Conservation (phyloP, 2,888 invertebrate genomes). For the Phalera bucephala region DNA sequence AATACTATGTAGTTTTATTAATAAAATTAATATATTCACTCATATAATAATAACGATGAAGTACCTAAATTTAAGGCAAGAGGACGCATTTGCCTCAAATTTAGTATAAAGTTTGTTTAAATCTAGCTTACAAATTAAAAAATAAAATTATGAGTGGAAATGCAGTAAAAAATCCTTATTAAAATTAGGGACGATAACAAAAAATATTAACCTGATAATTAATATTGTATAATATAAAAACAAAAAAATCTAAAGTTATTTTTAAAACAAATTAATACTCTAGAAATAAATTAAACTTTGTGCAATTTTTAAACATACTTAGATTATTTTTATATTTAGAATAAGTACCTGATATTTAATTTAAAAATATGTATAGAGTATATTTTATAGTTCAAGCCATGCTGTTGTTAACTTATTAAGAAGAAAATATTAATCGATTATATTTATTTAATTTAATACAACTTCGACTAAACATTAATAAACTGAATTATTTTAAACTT, state of each 20-base stretch:
- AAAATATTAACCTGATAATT: slow-evolving; percentile 3
- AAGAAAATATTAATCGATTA: no score
- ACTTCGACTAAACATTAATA: no score
- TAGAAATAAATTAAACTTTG: no score
- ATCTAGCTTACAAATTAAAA: slow-evolving; percentile 8
- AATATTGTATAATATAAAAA: slow-evolving; percentile 3
- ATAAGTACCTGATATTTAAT: no score
- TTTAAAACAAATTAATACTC: not conserved
- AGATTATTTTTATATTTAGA: no score
- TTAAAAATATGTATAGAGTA: no score
- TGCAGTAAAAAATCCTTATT: slow-evolving; percentile 54
- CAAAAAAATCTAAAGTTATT: not conserved
- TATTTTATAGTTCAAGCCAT: no score
- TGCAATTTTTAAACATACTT: no score
- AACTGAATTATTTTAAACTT: not conserved
- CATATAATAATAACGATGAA: not conserved
- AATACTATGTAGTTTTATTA: slow-evolving; percentile 1
- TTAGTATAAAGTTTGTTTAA: slow-evolving; percentile 24
- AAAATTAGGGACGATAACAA: slow-evolving; percentile 3
- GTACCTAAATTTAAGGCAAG: slow-evolving; percentile 61
- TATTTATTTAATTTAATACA: no score
- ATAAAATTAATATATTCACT: no score
- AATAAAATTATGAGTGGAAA: slow-evolving; percentile 58
- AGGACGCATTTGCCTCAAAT: slow-evolving; percentile 74
- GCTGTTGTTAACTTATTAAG: no score